Base-by-base conservation (phyloP, 2,113 vertebrate genomes). In the Microcebus tavaratra region DNA sequence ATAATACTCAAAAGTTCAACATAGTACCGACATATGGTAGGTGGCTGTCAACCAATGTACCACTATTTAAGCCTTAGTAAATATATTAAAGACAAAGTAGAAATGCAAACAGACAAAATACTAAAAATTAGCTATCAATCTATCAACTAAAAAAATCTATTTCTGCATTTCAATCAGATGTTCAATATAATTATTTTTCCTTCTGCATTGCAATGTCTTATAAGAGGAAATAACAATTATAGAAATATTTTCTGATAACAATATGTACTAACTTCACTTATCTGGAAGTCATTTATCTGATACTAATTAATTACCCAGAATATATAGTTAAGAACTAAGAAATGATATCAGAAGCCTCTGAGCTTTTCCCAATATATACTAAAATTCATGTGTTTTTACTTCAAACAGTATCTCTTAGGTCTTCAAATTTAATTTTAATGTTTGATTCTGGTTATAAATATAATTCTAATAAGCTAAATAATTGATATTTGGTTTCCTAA, bases 61-160 rank as follows among this genome's bases (percentile, higher is more conserved):
- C 63, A 55, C 55, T 57, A 63, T 72, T 65, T 73, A 95, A 88
- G 27, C 31, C 21, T 50, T 27, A 87, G 48, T 50, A 83, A 83
- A 50, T 39, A 17, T 21, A 68, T 6, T 70, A 87, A 86, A 92
- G 42, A 89, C 11, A 94, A 94, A 90, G 57, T 5, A 53, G 50
- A 42, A 94, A 94, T 39, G 23, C 42, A 80, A 75, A 95, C 12
- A 96, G 39, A 76, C 57, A 94, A 76, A 85, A 86, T 34, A 87
- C 10, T 50, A 81, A n/a, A 76, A 61, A 21, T 53, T 9, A 78
- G 59, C 59, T 70, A 57, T 61, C 21, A 42, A 83, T 84, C 88
- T 80, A 82, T 63, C 61, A 85, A 89, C 25, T 67, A 48, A 87
- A 92, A 82, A 91, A n/a, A 68, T 76, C 5, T 83, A 72, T 50